These are phyloP conservation scores for Bilobella aurantiaca DNA, from an alignment of 1,140 invertebrate species.

Conservation along the genomic window DNA sequence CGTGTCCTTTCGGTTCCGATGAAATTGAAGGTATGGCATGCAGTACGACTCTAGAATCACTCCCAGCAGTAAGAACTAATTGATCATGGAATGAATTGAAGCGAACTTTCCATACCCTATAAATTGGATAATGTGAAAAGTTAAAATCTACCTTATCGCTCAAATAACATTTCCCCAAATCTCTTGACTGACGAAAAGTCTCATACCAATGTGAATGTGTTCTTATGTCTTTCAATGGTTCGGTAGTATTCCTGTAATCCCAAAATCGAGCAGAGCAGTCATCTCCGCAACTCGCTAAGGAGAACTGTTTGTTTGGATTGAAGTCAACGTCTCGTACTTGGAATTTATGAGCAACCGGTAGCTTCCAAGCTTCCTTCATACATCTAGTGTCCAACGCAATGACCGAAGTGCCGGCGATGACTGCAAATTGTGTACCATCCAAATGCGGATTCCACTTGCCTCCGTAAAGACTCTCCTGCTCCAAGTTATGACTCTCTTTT, in stretches of 20 bases:
- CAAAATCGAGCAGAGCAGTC: conserved; percentile 90
- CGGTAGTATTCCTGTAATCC: conserved; percentile 73
- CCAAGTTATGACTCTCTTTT: not conserved
- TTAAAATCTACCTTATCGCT: too few relatives aligned
- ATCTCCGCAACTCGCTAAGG: conserved; percentile 85
- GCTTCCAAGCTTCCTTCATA: conserved; percentile 63
- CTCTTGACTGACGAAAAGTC: too few relatives aligned
- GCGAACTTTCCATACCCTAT: conserved; percentile 77
- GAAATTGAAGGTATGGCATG: conserved; percentile 77
- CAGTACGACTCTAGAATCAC: conserved; percentile 82
- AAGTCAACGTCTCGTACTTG: conserved; percentile 74
- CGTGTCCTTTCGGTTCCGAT: conserved; percentile 59
- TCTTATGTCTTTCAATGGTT: conserved; percentile 65
- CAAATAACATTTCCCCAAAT: too few relatives aligned
- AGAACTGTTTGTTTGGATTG: conserved; percentile 92
- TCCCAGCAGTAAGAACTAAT: conserved; percentile 84
- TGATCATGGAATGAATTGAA: conserved; percentile 97
- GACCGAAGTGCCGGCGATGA: conserved; percentile 70
- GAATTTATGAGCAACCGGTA: conserved; percentile 65
- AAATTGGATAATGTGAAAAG: conserved; percentile 27
- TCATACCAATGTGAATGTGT: conserved; percentile 96
- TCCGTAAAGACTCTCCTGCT: conserved; percentile 56
- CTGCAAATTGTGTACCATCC: conserved; percentile 69
- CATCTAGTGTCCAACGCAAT: conserved; percentile 75
- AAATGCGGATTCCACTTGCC: conserved; percentile 93